Base-by-base conservation (phyloP, 2,888 invertebrate species). In the Erebia aethiops region DNA sequence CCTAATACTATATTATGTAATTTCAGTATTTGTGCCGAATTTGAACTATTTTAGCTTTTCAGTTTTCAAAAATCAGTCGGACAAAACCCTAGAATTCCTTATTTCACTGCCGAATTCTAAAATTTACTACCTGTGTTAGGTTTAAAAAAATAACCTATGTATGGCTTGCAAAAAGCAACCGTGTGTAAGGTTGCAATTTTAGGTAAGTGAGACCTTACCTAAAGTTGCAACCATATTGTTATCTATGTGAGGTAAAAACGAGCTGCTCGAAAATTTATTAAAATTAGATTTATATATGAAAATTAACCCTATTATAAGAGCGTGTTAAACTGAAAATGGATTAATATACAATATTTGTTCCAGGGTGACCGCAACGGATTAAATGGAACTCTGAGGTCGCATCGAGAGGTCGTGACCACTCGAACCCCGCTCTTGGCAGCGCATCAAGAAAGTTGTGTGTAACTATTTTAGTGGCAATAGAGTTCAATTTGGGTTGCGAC, bases 391-490 rank as follows among this genome's bases (percentile, higher is more conserved):
- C 76, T 91, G 79, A 82, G 87, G 84, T 81, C 94, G 74, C 90
- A 89, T 75, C 81, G 92, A 78, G 92, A 95, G 85, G 95, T 96
- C 11, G 96, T 96, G 56, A 96, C 96, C 0, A 96, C 96, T 13
- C 90, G 95, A 82, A 96, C 96, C 14, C 96, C 96, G 0, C 88
- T 96, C 21, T 93, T 96, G 83, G 95, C 95, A 61, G 95, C 88
- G 9, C 92, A 92, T 75, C 95, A 96, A 89, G 96, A 96, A 83
- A 96, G 96, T 83, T 95, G 96, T 85, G 96, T 96, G 76, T 91
- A 89, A 83, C 75, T 76, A 79, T 73, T 69, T 77, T 78, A 71
- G 51, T 67, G 26, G n/a, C 11, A 51, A 71, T 67, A 60, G 61
- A 21, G 21, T n/a, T 60, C 63, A 67, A 43, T 9, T n/a, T 14